Evolutionary conservation across 2,113 vertebrate genomes (phyloP).

Genomic region (Eptesicus fuscus): DNA sequence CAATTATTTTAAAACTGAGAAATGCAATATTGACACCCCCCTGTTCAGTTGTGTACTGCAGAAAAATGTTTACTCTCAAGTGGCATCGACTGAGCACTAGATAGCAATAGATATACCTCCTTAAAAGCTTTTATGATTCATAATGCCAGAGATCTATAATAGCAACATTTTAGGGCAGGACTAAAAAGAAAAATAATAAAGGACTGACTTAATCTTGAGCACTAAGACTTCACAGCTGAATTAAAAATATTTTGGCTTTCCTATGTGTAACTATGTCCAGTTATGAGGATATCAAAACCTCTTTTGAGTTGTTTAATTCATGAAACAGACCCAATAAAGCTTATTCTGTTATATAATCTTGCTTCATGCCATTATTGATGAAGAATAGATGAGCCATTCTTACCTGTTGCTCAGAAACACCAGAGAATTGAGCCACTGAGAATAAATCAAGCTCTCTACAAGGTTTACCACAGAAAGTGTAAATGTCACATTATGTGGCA

Average conservation of each 20-base stretch:
- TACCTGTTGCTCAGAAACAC: constrained; percentile 66
- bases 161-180: constrained; percentile 9
- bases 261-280: neutral
- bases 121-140: neutral
- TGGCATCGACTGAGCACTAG: neutral
- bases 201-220: neutral
- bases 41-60: neutral
- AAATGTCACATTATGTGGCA: neutral
- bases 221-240: constrained; percentile 12
- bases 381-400: constrained; percentile 47
- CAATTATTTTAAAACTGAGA: neutral
- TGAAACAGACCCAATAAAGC: neutral
- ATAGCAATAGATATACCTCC: neutral
- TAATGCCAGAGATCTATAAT: constrained; percentile 28
- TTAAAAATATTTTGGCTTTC: neutral
- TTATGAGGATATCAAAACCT: constrained; percentile 3
- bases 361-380: neutral
- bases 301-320: constrained; percentile 21
- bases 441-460: constrained; percentile 21
- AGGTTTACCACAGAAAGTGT: neutral
- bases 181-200: neutral
- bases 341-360: constrained; percentile 49
- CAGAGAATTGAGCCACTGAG: constrained; percentile 6
- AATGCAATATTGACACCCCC: neutral
- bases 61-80: neutral